These are phyloP conservation scores for Zaprionus lachaisei DNA, from an alignment of 1,140 invertebrate species.

Conservation along the genomic window DNA sequence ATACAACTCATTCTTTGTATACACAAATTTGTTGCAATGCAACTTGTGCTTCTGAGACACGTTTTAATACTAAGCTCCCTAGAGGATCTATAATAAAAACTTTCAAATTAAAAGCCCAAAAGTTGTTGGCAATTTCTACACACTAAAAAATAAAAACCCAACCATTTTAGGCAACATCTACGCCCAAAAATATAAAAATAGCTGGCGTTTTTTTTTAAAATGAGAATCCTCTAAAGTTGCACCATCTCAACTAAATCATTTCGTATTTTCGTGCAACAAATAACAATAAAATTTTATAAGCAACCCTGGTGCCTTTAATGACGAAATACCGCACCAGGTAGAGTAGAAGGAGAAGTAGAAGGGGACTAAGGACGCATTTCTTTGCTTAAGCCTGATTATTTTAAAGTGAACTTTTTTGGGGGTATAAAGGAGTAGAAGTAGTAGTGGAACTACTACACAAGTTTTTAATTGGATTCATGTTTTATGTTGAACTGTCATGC, in stretches of 20 bases:
- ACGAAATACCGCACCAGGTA: conserved; percentile 4
- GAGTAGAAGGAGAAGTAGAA: background rate
- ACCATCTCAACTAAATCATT: background rate
- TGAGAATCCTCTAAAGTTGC: background rate
- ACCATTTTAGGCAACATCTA: background rate
- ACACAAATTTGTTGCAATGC: too few species aligned
- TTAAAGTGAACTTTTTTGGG: background rate
- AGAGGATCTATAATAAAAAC: too few species aligned
- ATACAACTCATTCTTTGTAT: too few species aligned
- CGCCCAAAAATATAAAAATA: background rate
- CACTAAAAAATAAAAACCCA: too few species aligned
- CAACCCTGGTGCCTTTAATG: background rate
- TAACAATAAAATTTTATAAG: conserved; percentile 9
- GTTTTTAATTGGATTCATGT: conserved; percentile 6
- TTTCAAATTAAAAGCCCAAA: too few species aligned
- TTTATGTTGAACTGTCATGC: conserved; percentile 23
- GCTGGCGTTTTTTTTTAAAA: background rate
- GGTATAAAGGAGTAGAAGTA: background rate
- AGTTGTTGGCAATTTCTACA: too few species aligned
- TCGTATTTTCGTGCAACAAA: background rate
- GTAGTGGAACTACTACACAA: background rate
- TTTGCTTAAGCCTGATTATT: background rate
- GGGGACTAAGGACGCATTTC: background rate
- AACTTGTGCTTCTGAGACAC: too few species aligned
- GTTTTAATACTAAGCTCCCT: too few species aligned